These are phyloP conservation scores for Echinops telfairi DNA, from an alignment of 2,113 vertebrate species.

Conservation along the genomic window DNA sequence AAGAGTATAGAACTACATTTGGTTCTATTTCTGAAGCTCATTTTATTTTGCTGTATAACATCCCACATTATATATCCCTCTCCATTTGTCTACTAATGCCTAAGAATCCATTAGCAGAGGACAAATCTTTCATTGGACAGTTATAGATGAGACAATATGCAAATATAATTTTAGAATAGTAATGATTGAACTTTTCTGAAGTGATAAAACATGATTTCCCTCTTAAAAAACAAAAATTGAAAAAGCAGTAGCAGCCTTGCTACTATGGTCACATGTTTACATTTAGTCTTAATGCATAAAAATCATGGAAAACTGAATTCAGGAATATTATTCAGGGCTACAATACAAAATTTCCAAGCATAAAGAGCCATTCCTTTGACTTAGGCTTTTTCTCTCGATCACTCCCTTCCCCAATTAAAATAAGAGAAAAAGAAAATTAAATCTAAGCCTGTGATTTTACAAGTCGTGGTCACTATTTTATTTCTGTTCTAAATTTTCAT, in stretches of 20 bases:
- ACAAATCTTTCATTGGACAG: background rate
- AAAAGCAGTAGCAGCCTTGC: background rate
- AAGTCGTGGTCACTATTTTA: conserved; percentile 44
- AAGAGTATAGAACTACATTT: too few species aligned
- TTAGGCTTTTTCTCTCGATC: background rate
- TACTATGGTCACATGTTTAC: background rate
- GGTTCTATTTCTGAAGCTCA: conserved; percentile 5
- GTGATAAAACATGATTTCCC: background rate
- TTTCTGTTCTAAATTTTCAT: conserved; percentile 43
- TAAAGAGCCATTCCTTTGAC: background rate
- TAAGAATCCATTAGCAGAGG: conserved; percentile 37
- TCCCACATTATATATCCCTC: background rate
- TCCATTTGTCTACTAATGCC: background rate
- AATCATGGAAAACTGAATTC: conserved; percentile 22
- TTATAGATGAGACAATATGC: conserved; percentile 23
- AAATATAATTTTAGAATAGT: conserved; percentile 31
- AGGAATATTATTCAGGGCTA: background rate
- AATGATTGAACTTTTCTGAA: conserved; percentile 5
- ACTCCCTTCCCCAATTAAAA: conserved; percentile 44
- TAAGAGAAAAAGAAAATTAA: background rate
- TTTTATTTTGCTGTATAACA: background rate
- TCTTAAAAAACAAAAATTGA: conserved; percentile 13
- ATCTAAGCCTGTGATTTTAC: conserved; percentile 4
- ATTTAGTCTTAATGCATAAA: background rate
- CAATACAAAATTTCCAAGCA: conserved; percentile 7